Percentiles rank a stretch among this genome's conserved stretches.
These are phyloP conservation scores for Enteromius thamalakanensis DNA, from an alignment of 2,797 vertebrate species.

Conservation along the genomic window DNA sequence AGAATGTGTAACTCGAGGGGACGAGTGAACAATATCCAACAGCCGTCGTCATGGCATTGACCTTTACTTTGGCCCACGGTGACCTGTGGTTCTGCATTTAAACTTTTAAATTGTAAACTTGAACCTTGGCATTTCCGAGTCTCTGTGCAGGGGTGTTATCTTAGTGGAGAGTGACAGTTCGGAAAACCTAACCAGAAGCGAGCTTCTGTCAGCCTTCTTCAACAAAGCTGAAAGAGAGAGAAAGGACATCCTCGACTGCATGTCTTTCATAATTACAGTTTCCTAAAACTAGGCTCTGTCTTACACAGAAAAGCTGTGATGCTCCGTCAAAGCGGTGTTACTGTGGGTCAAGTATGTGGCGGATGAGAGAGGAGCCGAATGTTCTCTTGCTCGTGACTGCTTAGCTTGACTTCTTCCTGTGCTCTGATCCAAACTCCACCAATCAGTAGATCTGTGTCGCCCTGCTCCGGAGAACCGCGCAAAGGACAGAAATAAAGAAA, in stretches of 20 bases:
- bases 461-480: constrained; percentile 51
- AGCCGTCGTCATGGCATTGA: constrained; percentile 71
- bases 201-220: constrained; percentile 51
- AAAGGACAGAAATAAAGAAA: constrained; percentile 61
- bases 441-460: constrained; percentile 56
- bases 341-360: constrained; percentile 42
- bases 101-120: constrained; percentile 71
- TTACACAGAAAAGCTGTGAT: constrained; percentile 42
- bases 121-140: constrained; percentile 79
- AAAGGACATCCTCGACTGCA: constrained; percentile 6
- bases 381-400: constrained; percentile 48
- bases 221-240: constrained; percentile 32
- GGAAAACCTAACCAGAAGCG: constrained; percentile 55
- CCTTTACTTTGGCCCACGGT: constrained; percentile 76
- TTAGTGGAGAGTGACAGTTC: constrained; percentile 49
- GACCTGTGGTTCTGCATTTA: constrained; percentile 70
- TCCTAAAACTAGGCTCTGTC: constrained; percentile 14
- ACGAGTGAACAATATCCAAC: constrained; percentile 64
- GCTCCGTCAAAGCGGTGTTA: constrained; percentile 53
- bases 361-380: constrained; percentile 43
- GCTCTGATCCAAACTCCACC: constrained; percentile 53
- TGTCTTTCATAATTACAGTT: constrained; percentile 36
- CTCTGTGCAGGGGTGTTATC: constrained; percentile 68
- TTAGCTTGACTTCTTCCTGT: constrained; percentile 39
- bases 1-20: constrained; percentile 48